Evolutionary conservation across 2,113 vertebrate species (phyloP).

Genomic region (Sarotherodon lohbergeri): DNA sequence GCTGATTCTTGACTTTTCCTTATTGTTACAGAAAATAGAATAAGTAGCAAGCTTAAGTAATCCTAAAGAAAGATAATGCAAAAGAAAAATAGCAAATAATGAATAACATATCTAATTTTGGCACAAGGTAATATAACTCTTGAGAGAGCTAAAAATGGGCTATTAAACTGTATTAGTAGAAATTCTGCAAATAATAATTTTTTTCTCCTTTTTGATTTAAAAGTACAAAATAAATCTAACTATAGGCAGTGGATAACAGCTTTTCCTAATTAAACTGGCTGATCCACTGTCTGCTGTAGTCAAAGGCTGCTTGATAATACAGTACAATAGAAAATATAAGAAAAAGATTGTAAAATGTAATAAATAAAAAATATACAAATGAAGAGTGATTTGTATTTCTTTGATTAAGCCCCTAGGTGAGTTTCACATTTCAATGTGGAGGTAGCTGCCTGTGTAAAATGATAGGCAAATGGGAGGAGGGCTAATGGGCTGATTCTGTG

Average conservation of each 20-base stretch:
- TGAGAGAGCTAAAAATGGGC: neutral
- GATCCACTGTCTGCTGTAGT: neutral
- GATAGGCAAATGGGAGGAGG: conserved; percentile 56
- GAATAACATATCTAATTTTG: neutral
- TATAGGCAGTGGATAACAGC: neutral
- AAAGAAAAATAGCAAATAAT: neutral
- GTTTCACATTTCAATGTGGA: neutral
- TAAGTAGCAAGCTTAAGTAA: neutral
- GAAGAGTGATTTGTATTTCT: neutral
- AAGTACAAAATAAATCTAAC: neutral
- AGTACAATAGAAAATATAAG: neutral
- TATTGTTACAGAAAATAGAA: neutral
- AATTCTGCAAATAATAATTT: neutral
- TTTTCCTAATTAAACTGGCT: neutral
- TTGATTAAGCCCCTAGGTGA: neutral
- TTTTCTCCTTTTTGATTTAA: neutral
- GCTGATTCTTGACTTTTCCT: neutral
- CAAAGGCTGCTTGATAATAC: neutral
- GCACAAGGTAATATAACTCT: neutral
- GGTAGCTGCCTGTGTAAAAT: conserved; percentile 34
- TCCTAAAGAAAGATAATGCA: neutral
- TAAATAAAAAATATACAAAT: neutral
- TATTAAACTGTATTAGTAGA: neutral
- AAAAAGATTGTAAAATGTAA: neutral
- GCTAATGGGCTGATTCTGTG: conserved; percentile 65